Evolutionary conservation across 2,113 vertebrate species (phyloP), one percentile per base, ranked within the genome.

Genomic region (Tapirus terrestris): DNA sequence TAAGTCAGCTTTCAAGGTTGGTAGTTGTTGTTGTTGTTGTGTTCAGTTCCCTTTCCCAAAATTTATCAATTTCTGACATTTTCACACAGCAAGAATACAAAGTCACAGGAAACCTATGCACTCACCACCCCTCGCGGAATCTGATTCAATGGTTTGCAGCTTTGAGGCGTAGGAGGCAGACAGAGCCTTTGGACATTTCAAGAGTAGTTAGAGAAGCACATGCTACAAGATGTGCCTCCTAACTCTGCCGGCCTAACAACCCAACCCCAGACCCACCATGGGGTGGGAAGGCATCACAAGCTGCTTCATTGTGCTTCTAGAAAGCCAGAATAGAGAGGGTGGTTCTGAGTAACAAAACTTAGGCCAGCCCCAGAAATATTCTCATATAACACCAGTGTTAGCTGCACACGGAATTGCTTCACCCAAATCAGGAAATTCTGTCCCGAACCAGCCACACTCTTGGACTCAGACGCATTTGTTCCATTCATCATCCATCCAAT

Each of bases 11-110:
- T 96, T 97, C 95, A 96, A 76, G 72, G 87, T 91, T 86, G 70
- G 48, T 58, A 75, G 89, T 13, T 33, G 79, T 94, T 73, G 72
- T 94, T 13, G 43, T 75, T 96, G 91, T 77, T 89, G 91, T 92
- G 75, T 86, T 45, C 23, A 80, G 87, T 94, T 97, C 58, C 75
- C 58, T 85, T 97, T 96, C 92, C 81, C 92, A 94, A 97, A 96
- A 95, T 81, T 80, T 58, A 77, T 96, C 75, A 92, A 73, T 96
- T 97, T 96, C 83, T 97, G 96, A 97, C 89, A 96, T 94, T 96
- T 89, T 84, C 60, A 88, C 95, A 81, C 82, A 96, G 94, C 75
- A 92, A 85, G 67, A 96, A 93, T 25, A 96, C 48, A 89, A 88
- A 97, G 89, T 97, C 83, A 97, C 92, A 97, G 92, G 53, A 93